Percentiles rank a stretch among this genome's conserved stretches.
Evolutionary conservation across 2,797 vertebrate genomes (phyloP).

Genomic region (Periparus ater): DNA sequence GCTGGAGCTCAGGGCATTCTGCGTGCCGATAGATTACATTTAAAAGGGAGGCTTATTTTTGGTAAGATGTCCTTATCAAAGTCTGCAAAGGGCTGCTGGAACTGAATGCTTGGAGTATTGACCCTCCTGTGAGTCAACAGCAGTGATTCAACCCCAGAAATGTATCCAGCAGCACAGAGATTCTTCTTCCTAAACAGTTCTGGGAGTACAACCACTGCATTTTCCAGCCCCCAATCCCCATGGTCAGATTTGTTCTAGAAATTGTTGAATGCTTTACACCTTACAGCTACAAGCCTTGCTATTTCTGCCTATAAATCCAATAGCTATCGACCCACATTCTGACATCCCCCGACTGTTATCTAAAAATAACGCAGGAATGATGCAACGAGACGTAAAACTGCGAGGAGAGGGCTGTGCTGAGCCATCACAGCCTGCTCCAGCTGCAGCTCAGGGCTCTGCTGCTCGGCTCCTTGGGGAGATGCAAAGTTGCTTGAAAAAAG

Average conservation of each 20-base stretch:
- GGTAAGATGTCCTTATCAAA: not conserved
- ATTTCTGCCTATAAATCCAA: slow-evolving; percentile 50
- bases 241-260: not conserved
- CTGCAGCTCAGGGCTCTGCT: not conserved
- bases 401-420: not conserved
- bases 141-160: not conserved
- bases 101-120: not conserved
- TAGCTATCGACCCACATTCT: slow-evolving; percentile 28
- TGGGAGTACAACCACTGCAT: not conserved
- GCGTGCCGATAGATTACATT: not conserved
- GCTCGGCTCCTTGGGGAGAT: not conserved
- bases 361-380: slow-evolving; percentile 42
- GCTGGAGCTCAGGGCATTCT: not conserved
- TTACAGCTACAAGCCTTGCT: not conserved
- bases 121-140: not conserved
- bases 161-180: not conserved
- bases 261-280: slow-evolving; percentile 7
- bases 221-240: not conserved
- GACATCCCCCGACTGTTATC: not conserved
- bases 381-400: not conserved
- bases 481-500: not conserved
- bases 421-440: not conserved
- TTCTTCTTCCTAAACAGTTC: slow-evolving; percentile 17
- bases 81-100: not conserved
- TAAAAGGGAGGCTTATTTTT: not conserved